Base-by-base conservation (phyloP, 2,797 vertebrate genomes). In the Numenius phaeopus region DNA sequence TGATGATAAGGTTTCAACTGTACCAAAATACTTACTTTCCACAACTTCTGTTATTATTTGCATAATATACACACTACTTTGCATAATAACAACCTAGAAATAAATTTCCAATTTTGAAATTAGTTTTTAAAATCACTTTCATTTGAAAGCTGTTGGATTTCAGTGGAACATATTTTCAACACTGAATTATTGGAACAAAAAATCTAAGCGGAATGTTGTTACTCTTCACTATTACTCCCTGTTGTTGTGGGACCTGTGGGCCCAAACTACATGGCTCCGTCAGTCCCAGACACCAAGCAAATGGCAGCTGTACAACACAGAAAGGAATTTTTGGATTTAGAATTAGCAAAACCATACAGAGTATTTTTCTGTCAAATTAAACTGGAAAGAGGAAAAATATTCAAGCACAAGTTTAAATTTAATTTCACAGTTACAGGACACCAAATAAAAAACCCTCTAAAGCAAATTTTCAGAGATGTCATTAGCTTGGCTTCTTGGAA, bases 371-470 rank as follows among this genome's bases (percentile, higher is more conserved):
- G 21, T 69, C 44, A 89, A 78, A 89, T 66, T 34, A 70, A 94
- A 79, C 39, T 66, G 29, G 66, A 85, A 57, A 87, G 67, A 70
- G 32, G n/a, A 83, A 83, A 85, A 89, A 37, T 22, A 87, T 67
- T 72, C 52, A 83, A 89, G 47, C 15, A 54, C 24, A 92, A 87
- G 58, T 94, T 82, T 44, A 77, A 70, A 80, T 70, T 52, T 87
- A 52, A 91, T 92, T 94, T 94, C 80, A 77, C 89, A 93, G 67
- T 55, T 78, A 57, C 57, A 96, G 62, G 67, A 80, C 75, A 87
- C 30, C 75, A 85, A 95, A 90, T 20, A 83, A 77, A 76, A 27
- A 55, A 59, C 6, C 12, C 3, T 52, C 11, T 75, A 57, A 91
- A 65, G 52, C 11, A 92, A 93, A 69, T 54, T 85, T 89, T 87